Evolutionary conservation across 2,888 invertebrate genomes (phyloP).

Genomic region (Thecocarcelia acutangulata): DNA sequence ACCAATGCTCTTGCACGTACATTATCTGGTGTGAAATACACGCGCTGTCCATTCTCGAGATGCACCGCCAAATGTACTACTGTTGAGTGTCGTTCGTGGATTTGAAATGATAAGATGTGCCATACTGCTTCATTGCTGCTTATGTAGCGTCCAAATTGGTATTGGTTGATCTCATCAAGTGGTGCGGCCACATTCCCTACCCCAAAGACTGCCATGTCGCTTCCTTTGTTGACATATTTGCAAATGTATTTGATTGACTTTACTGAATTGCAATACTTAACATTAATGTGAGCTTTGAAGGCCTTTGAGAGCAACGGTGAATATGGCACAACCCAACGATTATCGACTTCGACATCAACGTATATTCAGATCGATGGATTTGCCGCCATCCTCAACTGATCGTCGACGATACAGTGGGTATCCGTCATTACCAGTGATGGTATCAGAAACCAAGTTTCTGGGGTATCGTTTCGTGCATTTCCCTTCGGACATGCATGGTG

Average conservation of each 20-base stretch:
- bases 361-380: conserved; percentile 18
- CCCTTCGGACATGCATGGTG: conserved; percentile 68
- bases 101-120: conserved; percentile 4
- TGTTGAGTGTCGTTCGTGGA: conserved; percentile 53
- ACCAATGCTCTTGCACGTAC: too few species aligned
- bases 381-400: conserved; percentile 53
- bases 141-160: conserved; percentile 1
- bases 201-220: neutral
- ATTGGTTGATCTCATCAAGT: neutral
- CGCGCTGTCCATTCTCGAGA: conserved; percentile 72
- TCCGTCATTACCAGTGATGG: conserved; percentile 57
- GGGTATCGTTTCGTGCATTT: conserved; percentile 69
- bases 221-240: neutral
- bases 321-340: neutral
- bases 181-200: neutral
- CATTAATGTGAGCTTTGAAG: neutral
- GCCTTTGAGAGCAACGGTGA: neutral
- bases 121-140: conserved; percentile 14
- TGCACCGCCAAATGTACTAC: conserved; percentile 70
- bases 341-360: too few species aligned
- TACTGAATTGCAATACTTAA: neutral
- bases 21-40: neutral
- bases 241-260: neutral
- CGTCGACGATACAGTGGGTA: conserved; percentile 61
- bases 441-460: conserved; percentile 57